Evolutionary conservation across 2,888 invertebrate species (phyloP).

Genomic region (Fissipunctia ypsillon): DNA sequence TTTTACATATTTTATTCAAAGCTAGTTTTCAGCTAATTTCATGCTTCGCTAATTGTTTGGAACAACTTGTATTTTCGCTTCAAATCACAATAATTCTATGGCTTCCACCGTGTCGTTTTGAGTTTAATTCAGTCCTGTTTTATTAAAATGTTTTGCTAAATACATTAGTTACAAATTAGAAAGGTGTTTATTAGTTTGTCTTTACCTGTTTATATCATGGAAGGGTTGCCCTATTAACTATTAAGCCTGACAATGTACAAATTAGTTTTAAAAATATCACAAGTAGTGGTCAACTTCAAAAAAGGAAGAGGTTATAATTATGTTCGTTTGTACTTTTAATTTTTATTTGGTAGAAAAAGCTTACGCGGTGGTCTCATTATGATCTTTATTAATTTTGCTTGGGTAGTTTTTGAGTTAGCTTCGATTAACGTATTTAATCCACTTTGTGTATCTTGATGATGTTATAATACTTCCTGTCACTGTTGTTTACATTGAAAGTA

Average conservation of each 20-base stretch:
- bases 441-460: too few species aligned
- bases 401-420: too few species aligned
- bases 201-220: not conserved
- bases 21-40: slow-evolving; percentile 22
- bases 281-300: not conserved
- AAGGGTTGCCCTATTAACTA: not conserved
- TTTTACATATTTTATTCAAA: slow-evolving; percentile 38
- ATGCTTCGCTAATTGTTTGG: slow-evolving; percentile 26
- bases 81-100: slow-evolving; percentile 28
- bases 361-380: too few species aligned
- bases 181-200: not conserved
- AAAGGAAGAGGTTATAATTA: too few species aligned
- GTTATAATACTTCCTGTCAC: too few species aligned
- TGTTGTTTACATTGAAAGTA: too few species aligned
- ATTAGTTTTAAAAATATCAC: not conserved
- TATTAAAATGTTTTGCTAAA: not conserved
- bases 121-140: slow-evolving; percentile 9
- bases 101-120: not conserved
- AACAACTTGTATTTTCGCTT: slow-evolving; percentile 35
- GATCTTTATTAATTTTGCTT: too few species aligned
- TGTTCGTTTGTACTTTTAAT: too few species aligned
- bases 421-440: too few species aligned
- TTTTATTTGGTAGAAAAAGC: too few species aligned
- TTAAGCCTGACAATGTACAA: not conserved
- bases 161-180: slow-evolving; percentile 1